These are phyloP conservation scores for Apogon talboti DNA, from an alignment of 2,797 vertebrate species.

Conservation along the genomic window DNA sequence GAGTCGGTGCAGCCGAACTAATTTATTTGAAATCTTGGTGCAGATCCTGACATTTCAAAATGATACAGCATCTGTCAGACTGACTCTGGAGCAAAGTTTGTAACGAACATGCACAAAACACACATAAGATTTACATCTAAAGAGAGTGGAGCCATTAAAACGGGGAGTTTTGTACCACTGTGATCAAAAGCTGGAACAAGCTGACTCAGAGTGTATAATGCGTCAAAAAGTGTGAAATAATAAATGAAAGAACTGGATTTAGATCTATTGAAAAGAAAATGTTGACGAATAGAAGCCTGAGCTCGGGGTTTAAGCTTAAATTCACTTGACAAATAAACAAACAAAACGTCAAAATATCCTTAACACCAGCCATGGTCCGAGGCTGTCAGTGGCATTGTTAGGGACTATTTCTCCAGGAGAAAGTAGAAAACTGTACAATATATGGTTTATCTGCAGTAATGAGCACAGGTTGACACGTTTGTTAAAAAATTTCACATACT, in stretches of 20 bases:
- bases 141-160: too few species aligned
- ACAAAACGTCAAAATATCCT: neutral
- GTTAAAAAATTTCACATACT: neutral
- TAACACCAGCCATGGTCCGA: slow-evolving; percentile 1
- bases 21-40: too few species aligned
- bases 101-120: neutral
- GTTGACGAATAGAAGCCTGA: neutral
- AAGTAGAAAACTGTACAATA: neutral
- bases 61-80: neutral
- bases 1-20: slow-evolving; percentile 5
- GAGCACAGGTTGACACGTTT: neutral
- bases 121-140: neutral
- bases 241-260: too few species aligned
- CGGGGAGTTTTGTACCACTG: too few species aligned
- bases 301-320: neutral
- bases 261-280: neutral
- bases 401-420: neutral
- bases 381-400: slow-evolving; percentile 6
- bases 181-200: neutral
- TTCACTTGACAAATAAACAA: neutral
- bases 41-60: neutral
- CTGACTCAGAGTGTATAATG: neutral
- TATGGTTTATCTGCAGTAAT: neutral
- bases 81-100: neutral
- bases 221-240: neutral